Evolutionary conservation across 2,888 invertebrate genomes (phyloP).

Genomic region (Aproaerema taeniolella): DNA sequence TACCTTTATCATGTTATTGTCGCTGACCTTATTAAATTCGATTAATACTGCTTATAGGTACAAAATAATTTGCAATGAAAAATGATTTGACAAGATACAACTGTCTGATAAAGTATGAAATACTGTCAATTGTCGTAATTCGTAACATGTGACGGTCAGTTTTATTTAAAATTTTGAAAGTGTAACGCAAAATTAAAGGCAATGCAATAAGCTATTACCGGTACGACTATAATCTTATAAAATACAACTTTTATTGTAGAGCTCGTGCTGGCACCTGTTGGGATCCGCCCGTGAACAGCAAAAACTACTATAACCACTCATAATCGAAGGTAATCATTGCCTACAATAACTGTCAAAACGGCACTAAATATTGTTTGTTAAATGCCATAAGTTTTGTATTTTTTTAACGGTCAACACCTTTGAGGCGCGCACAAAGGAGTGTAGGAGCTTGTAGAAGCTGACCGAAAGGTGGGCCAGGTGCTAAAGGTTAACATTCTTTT

Average conservation of each 20-base stretch:
- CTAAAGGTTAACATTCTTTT: slow-evolving; percentile 47
- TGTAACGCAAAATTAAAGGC: slow-evolving; percentile 9
- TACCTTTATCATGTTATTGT: too few species aligned
- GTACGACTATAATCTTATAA: slow-evolving; percentile 23
- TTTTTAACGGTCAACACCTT: slow-evolving; percentile 71
- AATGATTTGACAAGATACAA: too few species aligned
- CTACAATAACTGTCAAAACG: slow-evolving; percentile 73
- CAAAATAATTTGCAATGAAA: too few species aligned
- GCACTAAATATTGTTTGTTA: slow-evolving; percentile 75
- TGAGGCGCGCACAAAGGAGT: slow-evolving; percentile 44
- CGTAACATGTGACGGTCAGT: too few species aligned
- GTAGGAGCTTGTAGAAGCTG: slow-evolving; percentile 36
- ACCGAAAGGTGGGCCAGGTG: slow-evolving; percentile 50
- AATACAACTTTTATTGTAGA: slow-evolving; percentile 27
- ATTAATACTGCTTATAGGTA: too few species aligned
- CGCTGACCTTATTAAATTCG: too few species aligned
- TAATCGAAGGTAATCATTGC: slow-evolving; percentile 69
- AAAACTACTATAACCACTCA: slow-evolving; percentile 52
- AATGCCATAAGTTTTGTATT: slow-evolving; percentile 64
- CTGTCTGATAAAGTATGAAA: too few species aligned
- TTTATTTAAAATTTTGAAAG: slow-evolving; percentile 6
- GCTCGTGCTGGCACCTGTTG: slow-evolving; percentile 52
- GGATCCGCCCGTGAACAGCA: slow-evolving; percentile 35
- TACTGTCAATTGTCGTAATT: too few species aligned
- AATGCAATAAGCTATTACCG: slow-evolving; percentile 10